Evolutionary conservation across 2,888 invertebrate genomes (phyloP).

Genomic region (Aromia moschata): DNA sequence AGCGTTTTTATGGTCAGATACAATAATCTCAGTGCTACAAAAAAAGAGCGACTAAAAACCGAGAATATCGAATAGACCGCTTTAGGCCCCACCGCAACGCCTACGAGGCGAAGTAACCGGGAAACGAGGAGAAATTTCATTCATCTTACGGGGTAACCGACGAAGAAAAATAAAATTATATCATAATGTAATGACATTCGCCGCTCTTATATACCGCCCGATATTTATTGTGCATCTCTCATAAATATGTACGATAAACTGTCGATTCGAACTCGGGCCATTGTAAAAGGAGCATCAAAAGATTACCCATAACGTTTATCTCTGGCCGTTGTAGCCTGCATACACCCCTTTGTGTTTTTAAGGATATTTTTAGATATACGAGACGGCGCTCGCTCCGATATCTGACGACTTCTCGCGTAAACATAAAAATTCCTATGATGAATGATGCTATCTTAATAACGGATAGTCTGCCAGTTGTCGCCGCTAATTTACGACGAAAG

Average conservation of each 20-base stretch:
- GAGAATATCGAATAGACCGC: no score
- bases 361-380: conserved; percentile 20
- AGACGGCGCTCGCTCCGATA: conserved; percentile 16
- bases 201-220: neutral
- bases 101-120: no score
- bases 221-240: conserved; percentile 1
- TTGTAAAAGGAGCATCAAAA: conserved; percentile 5
- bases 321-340: neutral
- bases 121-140: no score
- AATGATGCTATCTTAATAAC: conserved; percentile 34
- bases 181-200: neutral
- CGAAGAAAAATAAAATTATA: neutral
- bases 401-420: conserved; percentile 19
- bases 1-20: no score
- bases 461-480: conserved; percentile 29
- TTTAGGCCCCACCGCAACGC: no score
- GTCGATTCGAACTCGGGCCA: neutral
- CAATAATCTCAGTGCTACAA: no score
- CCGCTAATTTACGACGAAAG: conserved; percentile 26
- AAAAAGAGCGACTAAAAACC: no score
- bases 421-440: conserved; percentile 32
- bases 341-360: conserved; percentile 4
- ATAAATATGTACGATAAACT: conserved; percentile 2
- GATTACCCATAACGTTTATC: conserved; percentile 5
- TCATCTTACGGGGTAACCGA: no score